Conservation (phyloP, 2,113 vertebrate genomes). For the Eurypyga helias region DNA sequence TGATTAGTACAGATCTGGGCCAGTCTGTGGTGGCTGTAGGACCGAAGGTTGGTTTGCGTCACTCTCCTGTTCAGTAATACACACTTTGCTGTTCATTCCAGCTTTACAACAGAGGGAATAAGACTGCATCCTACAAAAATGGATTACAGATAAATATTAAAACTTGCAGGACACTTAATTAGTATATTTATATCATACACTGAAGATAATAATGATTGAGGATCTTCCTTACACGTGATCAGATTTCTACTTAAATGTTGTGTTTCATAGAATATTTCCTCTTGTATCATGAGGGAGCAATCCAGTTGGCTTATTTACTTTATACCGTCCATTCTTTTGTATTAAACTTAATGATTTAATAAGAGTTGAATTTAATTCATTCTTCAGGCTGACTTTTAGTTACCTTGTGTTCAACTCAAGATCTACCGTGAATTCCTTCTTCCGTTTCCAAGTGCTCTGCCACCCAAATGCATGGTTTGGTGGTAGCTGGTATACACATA, state of each 20-base stretch:
- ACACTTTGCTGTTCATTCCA: not conserved
- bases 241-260: not conserved
- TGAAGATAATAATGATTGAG: not conserved
- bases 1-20: not conserved
- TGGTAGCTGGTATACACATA: not conserved
- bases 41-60: not conserved
- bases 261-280: not conserved
- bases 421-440: not conserved
- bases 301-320: not conserved
- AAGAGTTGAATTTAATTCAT: not conserved
- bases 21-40: not conserved
- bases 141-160: not conserved
- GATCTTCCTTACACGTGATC: not conserved
- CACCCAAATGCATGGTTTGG: not conserved
- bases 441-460: not conserved
- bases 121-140: not conserved
- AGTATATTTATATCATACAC: not conserved
- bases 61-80: not conserved
- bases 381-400: not conserved
- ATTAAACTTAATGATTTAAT: not conserved
- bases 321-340: not conserved
- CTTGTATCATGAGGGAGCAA: not conserved
- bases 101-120: not conserved
- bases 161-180: not conserved
- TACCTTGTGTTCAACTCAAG: not conserved